Evolutionary conservation across 2,888 invertebrate species (phyloP).

Genomic region (Ochropleura plecta): DNA sequence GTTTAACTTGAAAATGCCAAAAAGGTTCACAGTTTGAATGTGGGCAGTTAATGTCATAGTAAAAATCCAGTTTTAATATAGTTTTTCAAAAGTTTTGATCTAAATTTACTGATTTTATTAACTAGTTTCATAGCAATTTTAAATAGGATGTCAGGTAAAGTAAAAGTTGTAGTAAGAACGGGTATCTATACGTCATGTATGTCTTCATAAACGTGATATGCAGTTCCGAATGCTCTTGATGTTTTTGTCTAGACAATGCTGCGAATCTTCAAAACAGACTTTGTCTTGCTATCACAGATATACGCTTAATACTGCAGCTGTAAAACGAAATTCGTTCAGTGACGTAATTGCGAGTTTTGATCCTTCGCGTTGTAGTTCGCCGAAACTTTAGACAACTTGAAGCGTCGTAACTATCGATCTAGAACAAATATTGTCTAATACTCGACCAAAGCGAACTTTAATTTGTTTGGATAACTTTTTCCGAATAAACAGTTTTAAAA

Average conservation of each 20-base stretch:
- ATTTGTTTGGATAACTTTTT: constrained; percentile 70
- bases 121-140: not conserved
- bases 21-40: not conserved
- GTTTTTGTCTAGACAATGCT: constrained; percentile 71
- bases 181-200: constrained; percentile 21
- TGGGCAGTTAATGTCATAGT: constrained; percentile 17
- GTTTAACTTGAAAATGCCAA: constrained; percentile 4
- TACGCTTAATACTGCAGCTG: constrained; percentile 64
- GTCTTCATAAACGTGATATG: constrained; percentile 22
- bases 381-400: constrained; percentile 62
- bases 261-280: constrained; percentile 68
- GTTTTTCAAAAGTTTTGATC: constrained; percentile 29
- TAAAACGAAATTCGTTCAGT: constrained; percentile 67
- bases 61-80: constrained; percentile 14
- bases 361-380: constrained; percentile 63
- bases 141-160: constrained; percentile 19
- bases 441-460: constrained; percentile 63
- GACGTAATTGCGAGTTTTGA: constrained; percentile 66
- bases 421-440: constrained; percentile 73
- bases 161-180: constrained; percentile 18
- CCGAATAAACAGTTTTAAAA: constrained; percentile 65
- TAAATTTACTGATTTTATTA: constrained; percentile 22
- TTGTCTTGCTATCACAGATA: constrained; percentile 64
- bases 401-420: constrained; percentile 63
- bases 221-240: constrained; percentile 61